Base-by-base conservation (phyloP, 2,113 vertebrate species). In the Paraplagusia blochii region DNA sequence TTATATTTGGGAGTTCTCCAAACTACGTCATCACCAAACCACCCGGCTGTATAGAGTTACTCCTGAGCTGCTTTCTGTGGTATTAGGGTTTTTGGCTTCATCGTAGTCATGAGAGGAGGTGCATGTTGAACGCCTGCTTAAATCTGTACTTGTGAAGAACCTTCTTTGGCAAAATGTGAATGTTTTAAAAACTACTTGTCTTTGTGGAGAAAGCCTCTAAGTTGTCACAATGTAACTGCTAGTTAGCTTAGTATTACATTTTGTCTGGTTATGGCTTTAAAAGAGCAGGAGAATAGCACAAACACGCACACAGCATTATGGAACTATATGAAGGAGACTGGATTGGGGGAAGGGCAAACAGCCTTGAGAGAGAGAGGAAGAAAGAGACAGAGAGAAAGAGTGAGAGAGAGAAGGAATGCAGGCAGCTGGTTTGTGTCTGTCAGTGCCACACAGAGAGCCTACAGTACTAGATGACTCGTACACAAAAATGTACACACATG, bases 341-440 rank as follows among this genome's bases (percentile, higher is more conserved):
- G 65, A 69, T 44, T 9, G 52, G 78, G 83, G 73, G 53, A 75
- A 70, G 77, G 74, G 75, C 69, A 58, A 75, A 62, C 66, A 59
- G 70, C 65, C 71, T 71, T 69, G 78, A 80, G 72, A 77, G 72
- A 76, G 74, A 53, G 72, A 69, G 12, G 13, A 9, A 39, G 36
- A 36, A 36, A 36, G 49, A 33, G 36, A 39, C 36, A 49, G 16
- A 42, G 52, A 58, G 54, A 69, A 54, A 64, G 58, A 57, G 51
- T 46, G 62, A 51, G 63, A 74, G 61, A 67, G 58, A 48, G 75
- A 74, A 84, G 85, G 82, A 85, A 84, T 81, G 74, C 62, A 66
- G 70, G 77, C 75, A 85, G 83, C 81, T 88, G 85, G 80, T 84
- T 85, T 82, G 74, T 85, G 84, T 84, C 82, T 84, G 82, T 86